A percentile compares a stretch with the other conserved stretches of the same genome.
phyloP scores from a whole-genome alignment of 2,113 vertebrate species.

The Xenus cinereus region DNA sequence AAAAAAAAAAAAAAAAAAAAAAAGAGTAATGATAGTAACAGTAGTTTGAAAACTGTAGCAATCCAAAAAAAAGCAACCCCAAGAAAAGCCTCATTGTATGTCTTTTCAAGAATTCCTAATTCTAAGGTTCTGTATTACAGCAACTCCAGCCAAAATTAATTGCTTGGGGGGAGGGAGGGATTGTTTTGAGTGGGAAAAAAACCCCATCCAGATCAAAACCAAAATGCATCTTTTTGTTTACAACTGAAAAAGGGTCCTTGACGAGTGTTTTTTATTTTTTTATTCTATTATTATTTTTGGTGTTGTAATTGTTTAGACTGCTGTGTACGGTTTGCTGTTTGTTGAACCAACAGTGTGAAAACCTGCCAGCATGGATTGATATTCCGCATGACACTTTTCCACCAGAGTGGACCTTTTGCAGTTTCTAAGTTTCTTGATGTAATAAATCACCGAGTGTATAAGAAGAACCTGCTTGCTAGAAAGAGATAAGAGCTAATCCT shows the following conservation, averaged over 20 bases:
- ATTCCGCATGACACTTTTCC: conserved; percentile 84
- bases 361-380: conserved; percentile 88
- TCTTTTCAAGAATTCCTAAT: conserved; percentile 72
- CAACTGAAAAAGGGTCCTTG: conserved; percentile 89
- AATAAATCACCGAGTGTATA: conserved; percentile 82
- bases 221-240: conserved; percentile 81
- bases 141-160: conserved; percentile 71
- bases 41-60: conserved; percentile 62
- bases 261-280: conserved; percentile 80
- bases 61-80: conserved; percentile 73
- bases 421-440: conserved; percentile 82
- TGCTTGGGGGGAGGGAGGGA: too few species aligned
- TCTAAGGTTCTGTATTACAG: conserved; percentile 71
- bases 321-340: conserved; percentile 89
- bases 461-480: conserved; percentile 85
- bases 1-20: conserved; percentile 7
- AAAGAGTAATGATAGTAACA: conserved; percentile 62
- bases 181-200: conserved; percentile 53
- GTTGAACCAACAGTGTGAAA: conserved; percentile 88
- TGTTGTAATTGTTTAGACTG: conserved; percentile 88
- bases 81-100: conserved; percentile 72
- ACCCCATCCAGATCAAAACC: conserved; percentile 62
- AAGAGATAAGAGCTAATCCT: conserved; percentile 83
- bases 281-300: conserved; percentile 80
- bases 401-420: conserved; percentile 77